phyloP scores from a whole-genome alignment of 2,888 invertebrate genomes.

The Bimastos eiseni region DNA sequence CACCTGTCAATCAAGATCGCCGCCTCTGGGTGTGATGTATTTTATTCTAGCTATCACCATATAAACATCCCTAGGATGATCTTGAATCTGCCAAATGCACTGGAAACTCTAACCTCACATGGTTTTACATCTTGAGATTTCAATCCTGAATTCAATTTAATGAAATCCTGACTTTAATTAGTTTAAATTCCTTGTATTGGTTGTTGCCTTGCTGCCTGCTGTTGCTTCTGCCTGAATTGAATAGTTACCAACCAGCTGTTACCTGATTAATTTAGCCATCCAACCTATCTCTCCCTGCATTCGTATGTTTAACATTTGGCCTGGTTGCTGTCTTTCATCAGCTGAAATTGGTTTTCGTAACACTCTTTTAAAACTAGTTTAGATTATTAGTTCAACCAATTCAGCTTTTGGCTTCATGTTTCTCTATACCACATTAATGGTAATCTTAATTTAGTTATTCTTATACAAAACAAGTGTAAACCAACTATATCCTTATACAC shows the following conservation, averaged over 20 bases:
- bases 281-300: not conserved
- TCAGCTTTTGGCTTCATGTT: no score
- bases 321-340: not conserved
- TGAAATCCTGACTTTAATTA: not conserved
- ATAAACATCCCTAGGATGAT: not conserved
- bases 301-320: not conserved
- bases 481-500: not conserved
- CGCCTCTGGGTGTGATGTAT: no score
- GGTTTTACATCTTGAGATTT: not conserved
- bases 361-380: not conserved
- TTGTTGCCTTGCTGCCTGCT: not conserved
- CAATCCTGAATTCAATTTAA: no score
- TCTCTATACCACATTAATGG: no score
- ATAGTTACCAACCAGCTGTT: not conserved
- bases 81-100: not conserved
- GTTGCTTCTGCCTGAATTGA: not conserved
- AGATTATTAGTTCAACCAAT: no score
- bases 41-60: not conserved
- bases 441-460: not conserved
- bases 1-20: no score
- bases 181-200: not conserved
- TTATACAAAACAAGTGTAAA: not conserved
- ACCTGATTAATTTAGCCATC: not conserved
- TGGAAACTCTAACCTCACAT: not conserved
- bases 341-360: not conserved